Base-by-base conservation (phyloP, 2,888 invertebrate species). In the Therioaphis trifolii region DNA sequence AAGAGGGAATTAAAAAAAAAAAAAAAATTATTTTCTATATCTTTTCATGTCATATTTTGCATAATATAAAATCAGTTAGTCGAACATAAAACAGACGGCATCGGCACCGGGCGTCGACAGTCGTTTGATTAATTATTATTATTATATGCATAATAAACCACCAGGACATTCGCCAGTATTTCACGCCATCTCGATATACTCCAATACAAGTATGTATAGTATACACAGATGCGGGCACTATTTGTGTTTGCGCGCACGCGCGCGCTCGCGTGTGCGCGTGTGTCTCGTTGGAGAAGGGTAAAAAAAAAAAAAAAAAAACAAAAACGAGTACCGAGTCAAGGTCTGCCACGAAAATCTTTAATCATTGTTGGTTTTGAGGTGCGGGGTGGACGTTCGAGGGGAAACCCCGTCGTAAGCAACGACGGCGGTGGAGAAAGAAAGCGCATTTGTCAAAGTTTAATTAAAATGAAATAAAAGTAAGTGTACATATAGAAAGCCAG, bases 361-460 rank as follows among this genome's bases (percentile, higher is more conserved):
- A 78, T 78, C 78, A 55, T 55, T 52, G 35, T 68, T 68, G 49
- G n/a, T 66, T 35, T 35, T 15, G 55, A 15, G 40, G 55, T 55
- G 21, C 18, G 21, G n/a, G 55, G 21, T 55, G 9, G 55, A 21
- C 9, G n/a, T 55, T 55, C 55, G 21, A n/a, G 14, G 3, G 18
- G 29, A 0, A 4, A n/a, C 61, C 3, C 24, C 2, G 27, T 7
- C 21, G 55, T 75, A 35, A 75, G 74, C 21, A 35, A 40, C 3
- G 74, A 29, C 14, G 35, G 49, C 7, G 27, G 40, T 11, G 29
- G 40, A 49, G 43, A n/a, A 43, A 43, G 27, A 69, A 79, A 71
- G 52, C n/a, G 43, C 71, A 66, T 80, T 80, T 69, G 79, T 80
- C 72, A 72, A 82, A 82, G 52, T 72, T 82, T 82, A 82, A 82